Base-by-base conservation (phyloP, 1,140 invertebrate genomes). In the Lasioglossum baleicum region DNA sequence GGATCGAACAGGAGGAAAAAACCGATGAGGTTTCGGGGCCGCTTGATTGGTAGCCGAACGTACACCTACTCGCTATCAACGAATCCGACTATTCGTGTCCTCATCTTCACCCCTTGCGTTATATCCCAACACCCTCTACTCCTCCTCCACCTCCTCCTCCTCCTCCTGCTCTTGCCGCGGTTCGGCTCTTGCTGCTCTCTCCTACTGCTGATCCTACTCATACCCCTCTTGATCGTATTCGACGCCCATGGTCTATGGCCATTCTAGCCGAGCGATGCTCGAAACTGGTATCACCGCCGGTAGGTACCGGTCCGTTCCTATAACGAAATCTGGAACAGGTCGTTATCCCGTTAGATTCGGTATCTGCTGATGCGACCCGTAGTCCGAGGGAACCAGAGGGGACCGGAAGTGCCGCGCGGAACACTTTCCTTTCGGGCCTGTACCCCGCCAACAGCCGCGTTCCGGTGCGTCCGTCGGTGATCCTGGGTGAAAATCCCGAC, bases 21-120 rank as follows among this genome's bases (percentile, higher is more conserved):
- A 92, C 90, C 91, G 91, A 92, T 92, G 90, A 92, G 91, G 90
- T 92, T 93, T 92, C 89, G 91, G 83, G 91, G 92, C 89, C 88
- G 91, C 90, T 92, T 92, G 92, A 93, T 93, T 93, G 92, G 92
- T 92, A 93, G 89, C 84, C 84, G 89, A 91, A 91, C 90, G 90
- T 92, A 90, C 85, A 87, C 90, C 90, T 91, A 90, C 88, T 92
- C 91, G 84, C 85, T 90, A 91, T 91, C 90, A 90, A 87, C 89
- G 89, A 91, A 88, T 91, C 87, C 89, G 82, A 87, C 86, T 88
- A 86, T 84, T 74, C 84, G 81, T 84, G 81, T 78, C 84, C 85
- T 87, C 84, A 83, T 86, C 84, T 85, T 85, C 83, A 76, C 83
- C 84, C 81, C 84, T 86, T 85, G 81, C 76, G 69, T 84, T 87